Conservation (phyloP, 2,797 vertebrate genomes). For the Malacoraja senta region DNA sequence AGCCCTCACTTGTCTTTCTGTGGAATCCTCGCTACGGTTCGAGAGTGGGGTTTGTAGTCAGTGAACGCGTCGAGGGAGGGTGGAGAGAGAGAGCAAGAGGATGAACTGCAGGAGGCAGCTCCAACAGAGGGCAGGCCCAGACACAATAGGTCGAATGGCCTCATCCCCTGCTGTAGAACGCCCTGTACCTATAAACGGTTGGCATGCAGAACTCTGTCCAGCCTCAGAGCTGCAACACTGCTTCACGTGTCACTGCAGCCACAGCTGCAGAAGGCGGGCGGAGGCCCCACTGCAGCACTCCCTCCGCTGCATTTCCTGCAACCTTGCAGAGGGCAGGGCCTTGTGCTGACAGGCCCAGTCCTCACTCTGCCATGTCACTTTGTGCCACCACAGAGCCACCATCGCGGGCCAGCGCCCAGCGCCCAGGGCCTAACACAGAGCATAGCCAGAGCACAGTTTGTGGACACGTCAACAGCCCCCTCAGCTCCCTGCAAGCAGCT, state of each 20-base stretch:
- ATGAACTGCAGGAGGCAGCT: neutral
- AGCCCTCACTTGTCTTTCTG: too few species aligned
- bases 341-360: too few species aligned
- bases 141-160: neutral
- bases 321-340: too few species aligned
- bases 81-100: neutral
- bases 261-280: too few species aligned
- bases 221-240: neutral
- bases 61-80: too few species aligned
- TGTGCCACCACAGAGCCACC: neutral
- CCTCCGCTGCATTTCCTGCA: too few species aligned
- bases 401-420: neutral
- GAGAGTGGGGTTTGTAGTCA: too few species aligned
- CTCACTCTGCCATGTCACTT: neutral
- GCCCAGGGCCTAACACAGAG: neutral
- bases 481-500: neutral
- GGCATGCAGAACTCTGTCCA: neutral
- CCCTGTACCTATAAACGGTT: neutral
- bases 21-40: too few species aligned
- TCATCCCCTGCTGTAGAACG: neutral
- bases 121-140: neutral
- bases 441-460: neutral
- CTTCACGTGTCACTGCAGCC: neutral
- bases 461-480: neutral
- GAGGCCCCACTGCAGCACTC: too few species aligned